Evolutionary conservation across 2,113 vertebrate genomes (phyloP).

Genomic region (Anolis carolinensis): DNA sequence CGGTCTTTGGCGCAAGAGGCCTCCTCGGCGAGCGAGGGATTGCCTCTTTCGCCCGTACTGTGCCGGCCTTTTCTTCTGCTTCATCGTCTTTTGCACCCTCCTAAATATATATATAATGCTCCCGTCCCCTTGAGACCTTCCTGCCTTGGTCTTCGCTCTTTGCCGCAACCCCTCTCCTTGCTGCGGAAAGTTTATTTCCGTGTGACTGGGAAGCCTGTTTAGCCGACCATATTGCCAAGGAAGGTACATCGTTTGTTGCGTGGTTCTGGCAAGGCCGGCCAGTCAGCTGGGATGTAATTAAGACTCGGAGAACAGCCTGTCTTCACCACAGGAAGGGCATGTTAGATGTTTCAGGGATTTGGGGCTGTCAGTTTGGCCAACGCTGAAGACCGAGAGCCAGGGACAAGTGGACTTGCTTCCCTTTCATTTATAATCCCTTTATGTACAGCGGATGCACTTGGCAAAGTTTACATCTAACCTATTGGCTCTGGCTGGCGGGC

Average conservation of each 20-base stretch:
- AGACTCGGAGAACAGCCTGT: constrained; percentile 93
- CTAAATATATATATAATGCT: too few species aligned
- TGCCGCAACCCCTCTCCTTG: constrained; percentile 74
- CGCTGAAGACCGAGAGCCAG: constrained; percentile 81
- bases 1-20: constrained; percentile 73
- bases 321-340: constrained; percentile 93
- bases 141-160: constrained; percentile 65
- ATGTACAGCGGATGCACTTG: constrained; percentile 83
- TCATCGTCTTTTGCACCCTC: neutral
- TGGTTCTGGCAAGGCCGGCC: constrained; percentile 83
- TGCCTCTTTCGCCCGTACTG: constrained; percentile 60
- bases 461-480: constrained; percentile 84
- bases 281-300: constrained; percentile 96
- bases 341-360: constrained; percentile 95
- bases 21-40: constrained; percentile 28
- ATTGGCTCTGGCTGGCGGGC: constrained; percentile 78
- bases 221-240: constrained; percentile 88
- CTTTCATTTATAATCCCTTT: constrained; percentile 96
- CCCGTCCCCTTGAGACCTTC: constrained; percentile 50
- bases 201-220: constrained; percentile 77
- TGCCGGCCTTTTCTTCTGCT: constrained; percentile 37
- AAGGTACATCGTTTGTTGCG: constrained; percentile 88
- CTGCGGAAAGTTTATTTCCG: constrained; percentile 76
- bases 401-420: constrained; percentile 88
- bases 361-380: constrained; percentile 85